These are phyloP conservation scores for Lamellibrachia satsuma DNA, from an alignment of 2,888 invertebrate genomes.

Conservation along the genomic window DNA sequence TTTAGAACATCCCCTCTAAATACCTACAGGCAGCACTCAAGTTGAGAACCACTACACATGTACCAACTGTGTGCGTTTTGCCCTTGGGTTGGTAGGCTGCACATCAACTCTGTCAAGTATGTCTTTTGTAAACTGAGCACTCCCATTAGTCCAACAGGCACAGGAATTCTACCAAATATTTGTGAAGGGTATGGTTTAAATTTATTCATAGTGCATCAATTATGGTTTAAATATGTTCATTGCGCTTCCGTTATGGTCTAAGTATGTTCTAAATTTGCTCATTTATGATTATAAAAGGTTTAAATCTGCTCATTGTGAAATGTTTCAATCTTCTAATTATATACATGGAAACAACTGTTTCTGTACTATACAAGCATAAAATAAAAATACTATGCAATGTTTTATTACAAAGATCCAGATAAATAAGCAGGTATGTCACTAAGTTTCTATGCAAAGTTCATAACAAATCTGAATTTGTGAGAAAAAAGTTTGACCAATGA, in stretches of 20 bases:
- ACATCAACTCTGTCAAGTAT: not conserved
- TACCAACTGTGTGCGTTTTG: not conserved
- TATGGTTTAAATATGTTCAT: not conserved
- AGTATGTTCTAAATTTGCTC: no score
- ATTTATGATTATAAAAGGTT: no score
- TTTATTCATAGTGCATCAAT: not conserved
- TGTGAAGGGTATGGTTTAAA: not conserved
- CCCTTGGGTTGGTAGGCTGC: not conserved
- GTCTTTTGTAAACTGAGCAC: not conserved
- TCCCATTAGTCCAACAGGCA: not conserved
- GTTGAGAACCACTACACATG: not conserved
- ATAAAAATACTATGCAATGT: no score
- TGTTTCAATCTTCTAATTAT: no score
- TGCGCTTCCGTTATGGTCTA: not conserved
- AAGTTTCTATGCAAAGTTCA: not conserved
- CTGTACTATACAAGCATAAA: no score
- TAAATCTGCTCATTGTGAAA: no score
- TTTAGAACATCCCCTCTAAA: not conserved
- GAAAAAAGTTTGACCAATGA: no score
- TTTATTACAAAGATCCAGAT: no score
- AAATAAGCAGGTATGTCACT: no score
- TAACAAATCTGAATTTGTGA: not conserved
- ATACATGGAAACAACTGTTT: no score
- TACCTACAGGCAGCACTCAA: not conserved
- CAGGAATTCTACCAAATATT: no score